A percentile compares a stretch with the other conserved stretches of the same genome.
Evolutionary conservation across 2,888 invertebrate species (phyloP).

Genomic region (Lochmaea crataegi): DNA sequence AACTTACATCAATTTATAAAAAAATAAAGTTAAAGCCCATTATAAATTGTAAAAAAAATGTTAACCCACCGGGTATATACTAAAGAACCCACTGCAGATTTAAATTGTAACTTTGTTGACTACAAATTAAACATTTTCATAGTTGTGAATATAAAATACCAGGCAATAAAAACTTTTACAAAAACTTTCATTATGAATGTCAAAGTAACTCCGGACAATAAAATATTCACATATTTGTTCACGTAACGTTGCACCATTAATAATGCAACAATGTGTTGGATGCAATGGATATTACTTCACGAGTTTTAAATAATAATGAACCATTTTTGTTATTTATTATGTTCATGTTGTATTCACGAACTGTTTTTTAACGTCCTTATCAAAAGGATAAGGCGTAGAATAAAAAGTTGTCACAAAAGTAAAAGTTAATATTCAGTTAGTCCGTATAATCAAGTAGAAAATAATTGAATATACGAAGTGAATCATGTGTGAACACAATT

Average conservation of each 20-base stretch:
- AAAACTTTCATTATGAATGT: conserved; percentile 15
- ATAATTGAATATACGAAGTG: too few species aligned
- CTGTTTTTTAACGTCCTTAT: not conserved
- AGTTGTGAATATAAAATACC: conserved; percentile 4
- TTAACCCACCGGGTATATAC: too few species aligned
- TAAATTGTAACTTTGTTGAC: not conserved
- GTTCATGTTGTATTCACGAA: not conserved
- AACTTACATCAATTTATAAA: too few species aligned
- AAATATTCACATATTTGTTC: conserved; percentile 20
- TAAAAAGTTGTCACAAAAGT: too few species aligned
- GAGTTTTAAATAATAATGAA: conserved; percentile 19
- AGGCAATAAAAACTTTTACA: conserved; percentile 8
- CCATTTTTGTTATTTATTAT: conserved; percentile 8
- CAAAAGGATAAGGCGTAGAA: not conserved
- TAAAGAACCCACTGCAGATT: not conserved
- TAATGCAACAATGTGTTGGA: conserved; percentile 17
- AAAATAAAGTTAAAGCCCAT: too few species aligned
- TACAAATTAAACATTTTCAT: conserved; percentile 14
- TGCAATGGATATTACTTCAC: conserved; percentile 11
- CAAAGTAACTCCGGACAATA: conserved; percentile 5
- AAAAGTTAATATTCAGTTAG: too few species aligned
- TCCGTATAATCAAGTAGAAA: too few species aligned
- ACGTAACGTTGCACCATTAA: conserved; percentile 11
- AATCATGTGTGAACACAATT: too few species aligned
- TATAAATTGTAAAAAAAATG: too few species aligned